Evolutionary conservation across 2,797 vertebrate genomes (phyloP).

Genomic region (Hypotaenidia okinawae): DNA sequence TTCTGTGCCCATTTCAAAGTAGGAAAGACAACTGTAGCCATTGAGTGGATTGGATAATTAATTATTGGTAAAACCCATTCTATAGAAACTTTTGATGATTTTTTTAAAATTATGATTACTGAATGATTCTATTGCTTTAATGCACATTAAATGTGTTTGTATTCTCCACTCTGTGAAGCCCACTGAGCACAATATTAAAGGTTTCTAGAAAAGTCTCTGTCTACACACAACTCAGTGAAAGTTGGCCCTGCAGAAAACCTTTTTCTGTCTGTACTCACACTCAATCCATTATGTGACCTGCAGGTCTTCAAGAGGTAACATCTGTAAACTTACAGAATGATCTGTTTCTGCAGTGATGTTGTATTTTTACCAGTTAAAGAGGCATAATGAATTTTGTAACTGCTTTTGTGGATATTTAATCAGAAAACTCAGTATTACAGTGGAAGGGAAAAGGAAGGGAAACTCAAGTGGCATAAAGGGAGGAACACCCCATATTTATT

Average conservation of each 20-base stretch:
- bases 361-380: neutral
- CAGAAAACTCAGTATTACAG: neutral
- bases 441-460: too few species aligned
- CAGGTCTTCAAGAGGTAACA: neutral
- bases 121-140: neutral
- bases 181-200: neutral
- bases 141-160: neutral
- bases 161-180: neutral
- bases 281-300: neutral
- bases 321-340: neutral
- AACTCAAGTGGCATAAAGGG: neutral
- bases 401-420: rapidly evolving
- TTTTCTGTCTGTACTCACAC: neutral
- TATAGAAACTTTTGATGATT: neutral
- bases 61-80: neutral
- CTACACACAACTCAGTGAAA: neutral
- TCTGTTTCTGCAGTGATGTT: neutral
- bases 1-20: neutral
- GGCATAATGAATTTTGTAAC: neutral
- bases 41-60: neutral
- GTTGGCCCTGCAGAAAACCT: neutral
- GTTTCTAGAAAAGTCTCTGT: neutral
- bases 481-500: neutral
- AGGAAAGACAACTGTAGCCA: neutral
- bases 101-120: neutral